A percentile compares a stretch with the other conserved stretches of the same genome.
Conservation (phyloP, 2,113 vertebrate genomes). For the Zosterops lateralis region DNA sequence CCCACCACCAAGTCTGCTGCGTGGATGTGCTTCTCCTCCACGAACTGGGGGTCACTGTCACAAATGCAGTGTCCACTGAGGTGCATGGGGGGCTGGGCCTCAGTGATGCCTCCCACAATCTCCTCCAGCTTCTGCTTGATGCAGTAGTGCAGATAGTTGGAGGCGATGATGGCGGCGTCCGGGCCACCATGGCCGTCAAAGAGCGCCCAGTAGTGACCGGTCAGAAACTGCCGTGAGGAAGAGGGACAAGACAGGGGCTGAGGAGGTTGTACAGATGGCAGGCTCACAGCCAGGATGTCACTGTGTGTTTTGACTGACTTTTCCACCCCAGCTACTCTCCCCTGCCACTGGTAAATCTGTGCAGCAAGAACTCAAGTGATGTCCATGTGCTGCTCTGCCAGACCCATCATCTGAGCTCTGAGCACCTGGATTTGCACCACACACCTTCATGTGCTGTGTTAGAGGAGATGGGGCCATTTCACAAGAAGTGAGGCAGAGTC, state of each 20-base stretch:
- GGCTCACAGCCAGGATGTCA: not conserved
- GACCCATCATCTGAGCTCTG: not conserved
- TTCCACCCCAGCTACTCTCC: not conserved
- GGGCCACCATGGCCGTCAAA: conserved; percentile 78
- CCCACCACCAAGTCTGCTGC: conserved; percentile 74
- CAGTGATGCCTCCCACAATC: conserved; percentile 61
- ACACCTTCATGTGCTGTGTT: accelerated
- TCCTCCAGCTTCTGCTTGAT: conserved; percentile 77
- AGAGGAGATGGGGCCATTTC: not conserved
- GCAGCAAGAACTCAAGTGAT: not conserved
- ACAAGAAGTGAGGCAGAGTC: not conserved
- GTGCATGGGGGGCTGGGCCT: conserved; percentile 73
- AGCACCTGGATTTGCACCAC: not conserved
- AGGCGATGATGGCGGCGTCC: conserved; percentile 73
- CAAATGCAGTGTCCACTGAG: conserved; percentile 66
- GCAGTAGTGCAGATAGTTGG: conserved; percentile 79
- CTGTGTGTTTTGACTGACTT: not conserved
- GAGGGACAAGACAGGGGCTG: not conserved
- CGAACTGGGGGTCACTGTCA: conserved; percentile 73
- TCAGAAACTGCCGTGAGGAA: conserved; percentile 60
- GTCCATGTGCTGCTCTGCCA: not conserved
- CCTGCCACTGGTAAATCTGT: not conserved
- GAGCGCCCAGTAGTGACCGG: conserved; percentile 76
- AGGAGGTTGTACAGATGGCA: not conserved
- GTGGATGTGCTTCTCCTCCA: conserved; percentile 73